phyloP scores from a whole-genome alignment of 2,113 vertebrate species.

The Phylloscopus whistleri region DNA sequence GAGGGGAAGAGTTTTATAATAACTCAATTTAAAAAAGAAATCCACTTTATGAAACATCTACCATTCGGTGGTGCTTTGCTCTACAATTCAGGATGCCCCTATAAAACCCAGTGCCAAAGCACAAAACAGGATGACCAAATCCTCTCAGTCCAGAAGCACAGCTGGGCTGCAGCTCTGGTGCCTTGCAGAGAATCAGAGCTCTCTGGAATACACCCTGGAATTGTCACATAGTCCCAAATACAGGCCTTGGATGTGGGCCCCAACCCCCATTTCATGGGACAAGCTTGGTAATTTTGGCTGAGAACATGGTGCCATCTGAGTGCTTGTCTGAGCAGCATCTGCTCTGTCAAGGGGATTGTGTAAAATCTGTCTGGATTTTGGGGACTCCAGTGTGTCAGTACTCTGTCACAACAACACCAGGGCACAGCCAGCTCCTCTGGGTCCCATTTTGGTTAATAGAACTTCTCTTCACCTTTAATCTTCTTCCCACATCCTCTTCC shows the following conservation, averaged over 20 bases:
- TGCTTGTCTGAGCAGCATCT: background rate
- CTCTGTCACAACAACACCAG: background rate
- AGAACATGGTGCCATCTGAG: background rate
- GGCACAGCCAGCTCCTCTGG: background rate
- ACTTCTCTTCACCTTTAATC: background rate
- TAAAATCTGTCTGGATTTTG: background rate
- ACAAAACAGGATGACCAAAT: background rate
- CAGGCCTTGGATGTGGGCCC: background rate
- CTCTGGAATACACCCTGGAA: background rate
- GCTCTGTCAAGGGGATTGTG: background rate
- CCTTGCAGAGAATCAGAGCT: background rate
- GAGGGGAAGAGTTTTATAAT: rapidly evolving
- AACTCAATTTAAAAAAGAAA: background rate
- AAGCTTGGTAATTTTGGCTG: background rate
- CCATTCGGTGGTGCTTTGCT: background rate
- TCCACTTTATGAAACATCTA: background rate
- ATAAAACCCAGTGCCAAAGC: background rate
- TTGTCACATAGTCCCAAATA: background rate
- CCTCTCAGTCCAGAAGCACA: background rate
- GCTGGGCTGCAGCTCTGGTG: background rate
- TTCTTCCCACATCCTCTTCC: background rate
- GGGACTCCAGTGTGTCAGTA: background rate
- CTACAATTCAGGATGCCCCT: background rate
- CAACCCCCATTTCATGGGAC: background rate
- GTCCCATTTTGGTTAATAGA: background rate